Conservation (phyloP, 2,888 invertebrate genomes). For the Mantis religiosa region DNA sequence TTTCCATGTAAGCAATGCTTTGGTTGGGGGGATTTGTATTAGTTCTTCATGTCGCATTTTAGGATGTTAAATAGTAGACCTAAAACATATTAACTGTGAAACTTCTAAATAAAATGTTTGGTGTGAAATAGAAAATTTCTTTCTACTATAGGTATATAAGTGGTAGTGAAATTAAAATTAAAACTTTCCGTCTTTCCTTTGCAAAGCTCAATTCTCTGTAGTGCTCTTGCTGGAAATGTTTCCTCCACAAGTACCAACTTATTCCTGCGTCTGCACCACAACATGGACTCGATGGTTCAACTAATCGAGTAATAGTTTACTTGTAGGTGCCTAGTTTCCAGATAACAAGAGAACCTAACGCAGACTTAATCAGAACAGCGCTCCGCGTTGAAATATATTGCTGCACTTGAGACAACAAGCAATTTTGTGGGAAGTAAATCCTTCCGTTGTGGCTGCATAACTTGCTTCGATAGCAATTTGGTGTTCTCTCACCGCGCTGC, state of each 20-base stretch:
- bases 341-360: background rate
- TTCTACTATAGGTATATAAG: no score
- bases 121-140: no score
- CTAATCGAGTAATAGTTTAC: background rate
- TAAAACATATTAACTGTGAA: no score
- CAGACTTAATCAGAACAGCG: background rate
- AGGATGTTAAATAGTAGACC: no score
- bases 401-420: background rate
- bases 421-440: constrained; percentile 3
- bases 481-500: background rate
- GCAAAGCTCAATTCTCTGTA: no score
- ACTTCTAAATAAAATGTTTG: no score
- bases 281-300: background rate
- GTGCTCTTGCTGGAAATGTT: background rate
- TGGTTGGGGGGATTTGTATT: no score
- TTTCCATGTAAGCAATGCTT: no score
- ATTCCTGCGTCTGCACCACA: background rate
- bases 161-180: no score
- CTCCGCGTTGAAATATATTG: background rate
- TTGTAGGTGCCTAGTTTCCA: background rate
- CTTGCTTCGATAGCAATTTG: constrained; percentile 16
- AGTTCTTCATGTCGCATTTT: no score
- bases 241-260: background rate
- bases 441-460: background rate
- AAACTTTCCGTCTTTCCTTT: no score